Percentiles rank a stretch among this genome's conserved stretches.
Evolutionary conservation across 1,140 invertebrate genomes (phyloP).

Genomic region (Brachionus manjavacas): DNA sequence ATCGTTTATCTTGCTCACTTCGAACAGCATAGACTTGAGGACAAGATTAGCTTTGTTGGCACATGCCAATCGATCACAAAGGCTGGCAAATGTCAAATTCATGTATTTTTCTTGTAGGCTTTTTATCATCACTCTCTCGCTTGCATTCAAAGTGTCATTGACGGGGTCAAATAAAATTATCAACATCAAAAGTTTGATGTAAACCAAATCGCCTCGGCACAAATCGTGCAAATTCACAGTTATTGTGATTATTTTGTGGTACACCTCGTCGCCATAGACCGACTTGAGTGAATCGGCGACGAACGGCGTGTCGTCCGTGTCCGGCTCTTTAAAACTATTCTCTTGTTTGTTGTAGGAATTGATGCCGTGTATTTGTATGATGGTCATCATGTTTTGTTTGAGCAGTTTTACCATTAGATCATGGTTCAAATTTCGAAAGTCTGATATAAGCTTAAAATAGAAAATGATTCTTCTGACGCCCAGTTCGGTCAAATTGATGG

Average conservation of each 20-base stretch:
- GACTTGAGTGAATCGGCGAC: slow-evolving; percentile 12
- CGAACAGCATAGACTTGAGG: slow-evolving; percentile 32
- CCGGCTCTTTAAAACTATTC: slow-evolving; percentile 19
- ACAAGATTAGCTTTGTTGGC: not conserved
- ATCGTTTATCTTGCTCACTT: slow-evolving; percentile 35
- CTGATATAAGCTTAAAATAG: slow-evolving; percentile 38
- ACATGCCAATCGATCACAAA: not conserved
- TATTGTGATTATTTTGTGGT: not conserved
- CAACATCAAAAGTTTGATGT: slow-evolving; percentile 26
- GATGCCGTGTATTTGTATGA: slow-evolving; percentile 38
- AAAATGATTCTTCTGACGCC: slow-evolving; percentile 35
- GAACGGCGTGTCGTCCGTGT: slow-evolving; percentile 32
- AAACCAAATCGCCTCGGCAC: slow-evolving; percentile 2
- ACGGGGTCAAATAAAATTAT: slow-evolving; percentile 21
- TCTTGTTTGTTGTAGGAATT: slow-evolving; percentile 34
- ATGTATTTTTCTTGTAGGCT: slow-evolving; percentile 18
- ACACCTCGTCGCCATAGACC: slow-evolving; percentile 23
- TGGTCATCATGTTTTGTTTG: slow-evolving; percentile 40
- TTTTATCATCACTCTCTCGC: slow-evolving; percentile 4
- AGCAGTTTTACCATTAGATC: slow-evolving; percentile 34
- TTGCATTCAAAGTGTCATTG: not conserved
- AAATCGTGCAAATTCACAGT: slow-evolving; percentile 31
- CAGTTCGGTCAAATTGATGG: slow-evolving; percentile 30
- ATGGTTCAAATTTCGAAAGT: slow-evolving; percentile 37
- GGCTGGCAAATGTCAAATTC: not conserved